Base-by-base conservation (phyloP, 2,113 vertebrate species). In the Tenrec ecaudatus region DNA sequence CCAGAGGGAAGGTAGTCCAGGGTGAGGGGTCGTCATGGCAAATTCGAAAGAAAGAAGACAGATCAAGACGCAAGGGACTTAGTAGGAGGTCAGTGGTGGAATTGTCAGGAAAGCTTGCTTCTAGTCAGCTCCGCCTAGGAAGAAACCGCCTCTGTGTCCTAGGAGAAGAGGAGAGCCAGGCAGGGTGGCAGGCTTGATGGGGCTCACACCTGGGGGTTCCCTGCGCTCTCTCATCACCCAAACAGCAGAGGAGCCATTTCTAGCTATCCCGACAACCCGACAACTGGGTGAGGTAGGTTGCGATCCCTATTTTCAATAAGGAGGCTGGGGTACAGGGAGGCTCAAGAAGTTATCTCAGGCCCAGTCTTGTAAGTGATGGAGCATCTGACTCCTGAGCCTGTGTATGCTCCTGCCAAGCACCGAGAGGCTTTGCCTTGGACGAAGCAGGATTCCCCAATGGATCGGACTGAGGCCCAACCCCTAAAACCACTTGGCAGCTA, bases 201-300 rank as follows among this genome's bases (percentile, higher is more conserved):
- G 6, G 2, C 20, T 40, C 53, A 4, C 62, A 33, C 11, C 0
- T 5, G 38, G 12, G 2, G 1, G n/a, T 4, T 4, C 31, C 16
- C 89, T 66, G 16, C 0, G 25, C 79, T 38, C 27, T 19, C 4
- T 9, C 1, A 31, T 31, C 66, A 16, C 15, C 47, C 47, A 53
- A 53, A 36, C 40, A 16, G 40, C 20, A 19, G 43, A 2, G 36
- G 31, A 66, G 19, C 20, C 68, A 31, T 43, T 82, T 64, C 81
- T 27, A 38, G 36, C 43, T 6, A 25, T 81, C 53, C 1, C 22
- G n/a, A 1, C 53, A 9, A 2, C 33, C 77, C 57, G 69, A 27
- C 14, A 2, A 0, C 2, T 5, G 15, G 15, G 2, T 79, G 29
- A 17, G 40, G 31, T 23, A 17, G 40, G 31, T 27, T 29, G 9